These are phyloP conservation scores for Drosophila recens DNA, from an alignment of 2,888 invertebrate species.

Conservation along the genomic window DNA sequence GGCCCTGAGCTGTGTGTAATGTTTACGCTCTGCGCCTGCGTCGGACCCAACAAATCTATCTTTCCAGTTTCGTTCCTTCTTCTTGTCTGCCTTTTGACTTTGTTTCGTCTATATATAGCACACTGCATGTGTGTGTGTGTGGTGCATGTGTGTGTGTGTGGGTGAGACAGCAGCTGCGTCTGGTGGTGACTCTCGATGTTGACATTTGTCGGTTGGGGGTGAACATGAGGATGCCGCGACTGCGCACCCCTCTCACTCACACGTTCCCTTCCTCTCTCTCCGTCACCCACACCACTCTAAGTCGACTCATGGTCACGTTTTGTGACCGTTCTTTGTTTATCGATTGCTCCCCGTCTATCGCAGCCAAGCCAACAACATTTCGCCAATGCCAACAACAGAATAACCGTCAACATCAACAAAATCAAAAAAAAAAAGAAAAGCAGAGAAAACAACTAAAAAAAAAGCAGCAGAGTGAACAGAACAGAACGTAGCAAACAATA, in stretches of 20 bases:
- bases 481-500: conserved; percentile 33
- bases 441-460: conserved; percentile 14
- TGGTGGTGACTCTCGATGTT: conserved; percentile 66
- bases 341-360: conserved; percentile 34
- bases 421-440: neutral
- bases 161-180: conserved; percentile 64
- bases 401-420: conserved; percentile 7
- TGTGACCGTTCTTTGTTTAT: conserved; percentile 21
- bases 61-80: conserved; percentile 33
- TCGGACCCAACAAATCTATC: conserved; percentile 49
- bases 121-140: conserved; percentile 12
- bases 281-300: neutral
- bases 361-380: conserved; percentile 15
- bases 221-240: conserved; percentile 50
- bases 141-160: conserved; percentile 56
- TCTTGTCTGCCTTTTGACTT: conserved; percentile 30
- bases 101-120: conserved; percentile 51
- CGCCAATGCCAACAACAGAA: conserved; percentile 34
- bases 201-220: conserved; percentile 41
- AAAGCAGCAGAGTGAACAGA: conserved; percentile 6
- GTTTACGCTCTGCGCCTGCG: conserved; percentile 28
- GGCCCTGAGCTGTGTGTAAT: conserved; percentile 37
- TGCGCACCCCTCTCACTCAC: conserved; percentile 46
- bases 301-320: conserved; percentile 53
- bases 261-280: neutral